phyloP scores from a whole-genome alignment of 2,888 invertebrate species.

The Drosophila falleni region DNA sequence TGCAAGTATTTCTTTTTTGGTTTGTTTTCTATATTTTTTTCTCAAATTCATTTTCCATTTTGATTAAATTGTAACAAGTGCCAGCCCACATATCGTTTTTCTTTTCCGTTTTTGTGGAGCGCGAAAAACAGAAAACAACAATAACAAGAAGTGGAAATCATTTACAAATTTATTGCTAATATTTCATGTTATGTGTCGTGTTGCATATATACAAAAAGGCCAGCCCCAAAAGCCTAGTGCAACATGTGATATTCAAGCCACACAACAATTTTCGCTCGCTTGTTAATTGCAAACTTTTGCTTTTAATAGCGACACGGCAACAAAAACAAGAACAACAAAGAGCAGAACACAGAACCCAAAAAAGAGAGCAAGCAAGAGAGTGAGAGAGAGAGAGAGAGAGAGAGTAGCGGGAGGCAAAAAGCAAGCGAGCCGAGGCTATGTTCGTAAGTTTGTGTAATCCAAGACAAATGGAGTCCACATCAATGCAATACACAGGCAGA shows the following conservation, averaged over 20 bases:
- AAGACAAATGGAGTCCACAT: constrained; percentile 71
- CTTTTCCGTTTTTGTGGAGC: constrained; percentile 41
- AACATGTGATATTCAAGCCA: constrained; percentile 38
- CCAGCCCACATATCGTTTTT: constrained; percentile 73
- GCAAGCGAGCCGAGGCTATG: constrained; percentile 6
- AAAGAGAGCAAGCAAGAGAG: constrained; percentile 12
- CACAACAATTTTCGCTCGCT: constrained; percentile 59
- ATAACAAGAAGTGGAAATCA: constrained; percentile 50
- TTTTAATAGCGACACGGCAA: constrained; percentile 64
- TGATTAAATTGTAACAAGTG: constrained; percentile 82
- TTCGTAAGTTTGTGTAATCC: constrained; percentile 25
- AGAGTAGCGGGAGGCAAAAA: constrained; percentile 20
- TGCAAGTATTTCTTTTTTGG: constrained; percentile 12
- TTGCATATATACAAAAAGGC: constrained; percentile 79
- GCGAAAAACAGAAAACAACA: not conserved
- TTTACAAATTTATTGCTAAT: constrained; percentile 78
- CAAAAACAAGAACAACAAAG: constrained; percentile 18
- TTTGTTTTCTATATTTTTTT: constrained; percentile 8
- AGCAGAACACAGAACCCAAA: constrained; percentile 46
- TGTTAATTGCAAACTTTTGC: constrained; percentile 80
- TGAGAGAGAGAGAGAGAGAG: constrained; percentile 16
- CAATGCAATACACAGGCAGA: constrained; percentile 40
- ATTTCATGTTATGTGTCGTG: constrained; percentile 79
- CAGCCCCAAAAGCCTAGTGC: constrained; percentile 49
- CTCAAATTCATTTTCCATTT: constrained; percentile 50